phyloP scores from a whole-genome alignment of 1,140 invertebrate genomes.

The Brachionus plicatilis region DNA sequence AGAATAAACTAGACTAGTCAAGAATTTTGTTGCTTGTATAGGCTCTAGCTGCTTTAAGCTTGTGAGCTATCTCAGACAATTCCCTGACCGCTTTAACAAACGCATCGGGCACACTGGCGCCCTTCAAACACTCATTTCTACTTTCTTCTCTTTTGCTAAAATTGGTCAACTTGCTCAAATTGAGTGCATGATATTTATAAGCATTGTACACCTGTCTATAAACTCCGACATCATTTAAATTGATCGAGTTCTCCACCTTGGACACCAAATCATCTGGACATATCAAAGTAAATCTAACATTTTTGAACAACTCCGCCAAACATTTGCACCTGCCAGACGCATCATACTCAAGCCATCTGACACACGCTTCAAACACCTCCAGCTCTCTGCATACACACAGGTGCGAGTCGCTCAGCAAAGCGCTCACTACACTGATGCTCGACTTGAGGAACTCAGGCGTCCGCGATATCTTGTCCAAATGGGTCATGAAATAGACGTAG shows the following conservation, averaged over 20 bases:
- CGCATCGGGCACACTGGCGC: conserved; percentile 11
- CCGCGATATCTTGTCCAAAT: conserved; percentile 29
- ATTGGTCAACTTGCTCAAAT: neutral
- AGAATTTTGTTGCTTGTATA: conserved; percentile 7
- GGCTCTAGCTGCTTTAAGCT: conserved; percentile 3
- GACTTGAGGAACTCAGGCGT: conserved; percentile 31
- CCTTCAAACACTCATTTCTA: conserved; percentile 23
- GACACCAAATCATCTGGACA: conserved; percentile 41
- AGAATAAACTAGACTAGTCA: neutral
- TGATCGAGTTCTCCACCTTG: conserved; percentile 37
- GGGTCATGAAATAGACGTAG: conserved; percentile 37
- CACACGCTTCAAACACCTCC: conserved; percentile 41
- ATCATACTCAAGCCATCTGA: conserved; percentile 42
- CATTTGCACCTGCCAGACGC: neutral
- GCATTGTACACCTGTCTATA: neutral
- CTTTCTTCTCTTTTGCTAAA: neutral
- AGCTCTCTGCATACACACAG: conserved; percentile 35
- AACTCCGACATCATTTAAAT: neutral
- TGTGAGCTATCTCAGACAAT: conserved; percentile 17
- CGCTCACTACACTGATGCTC: conserved; percentile 12
- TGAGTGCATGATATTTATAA: neutral
- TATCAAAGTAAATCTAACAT: conserved; percentile 40
- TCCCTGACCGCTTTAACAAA: conserved; percentile 4
- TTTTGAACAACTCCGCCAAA: conserved; percentile 25
- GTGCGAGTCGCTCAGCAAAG: conserved; percentile 17